Evolutionary conservation across 2,113 vertebrate species (phyloP), one percentile per base, ranked within the genome.

Genomic region (Dendrocopos noguchii): DNA sequence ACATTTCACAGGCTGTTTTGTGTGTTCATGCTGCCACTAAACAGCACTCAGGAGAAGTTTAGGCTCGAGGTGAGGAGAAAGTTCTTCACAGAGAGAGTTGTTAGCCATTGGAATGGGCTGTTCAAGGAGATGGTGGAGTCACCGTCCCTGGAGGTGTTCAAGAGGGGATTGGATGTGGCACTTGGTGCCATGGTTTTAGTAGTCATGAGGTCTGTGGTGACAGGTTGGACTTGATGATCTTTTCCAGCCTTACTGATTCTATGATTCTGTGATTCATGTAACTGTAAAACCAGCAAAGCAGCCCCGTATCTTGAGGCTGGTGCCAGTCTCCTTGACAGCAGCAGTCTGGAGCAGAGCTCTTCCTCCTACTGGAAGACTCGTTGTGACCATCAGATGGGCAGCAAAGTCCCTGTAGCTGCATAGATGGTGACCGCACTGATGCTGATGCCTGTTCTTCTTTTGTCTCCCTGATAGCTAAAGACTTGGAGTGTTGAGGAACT

Each of bases 401-500:
- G 73, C 68, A 11, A 7, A n/a, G 25, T 55, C 59, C 53, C 73
- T 27, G 18, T 36, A 6, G 76, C 1, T 15, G 12, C 12, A 53
- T 16, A 31, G 22, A 6, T 7, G 25, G 29, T 44, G 74, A 31
- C 76, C 46, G 70, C 31, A 7, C 82, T 78, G 85, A 65, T n/a
- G 18, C 68, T 6, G 0, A 3, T 14, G 2, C 91, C 83, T 95
- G 39, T n/a, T 78, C 33, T 31, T 75, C 33, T 29, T 78, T 80
- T 77, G 31, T 91, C 85, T 94, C 84, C 63, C 80, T 76, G 29
- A 33, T 29, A 98, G 99, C 98, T 99, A n/a, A 98, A 98, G 64
- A 96, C 97, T 2, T 99, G 98, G 99, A 98, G 98, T 0, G 98
- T 99, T 31, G 98, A 98, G 73, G 99, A 99, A 80, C 98, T 99